Evolutionary conservation across 2,113 vertebrate species (phyloP).

Genomic region (Baryphthengus martii): DNA sequence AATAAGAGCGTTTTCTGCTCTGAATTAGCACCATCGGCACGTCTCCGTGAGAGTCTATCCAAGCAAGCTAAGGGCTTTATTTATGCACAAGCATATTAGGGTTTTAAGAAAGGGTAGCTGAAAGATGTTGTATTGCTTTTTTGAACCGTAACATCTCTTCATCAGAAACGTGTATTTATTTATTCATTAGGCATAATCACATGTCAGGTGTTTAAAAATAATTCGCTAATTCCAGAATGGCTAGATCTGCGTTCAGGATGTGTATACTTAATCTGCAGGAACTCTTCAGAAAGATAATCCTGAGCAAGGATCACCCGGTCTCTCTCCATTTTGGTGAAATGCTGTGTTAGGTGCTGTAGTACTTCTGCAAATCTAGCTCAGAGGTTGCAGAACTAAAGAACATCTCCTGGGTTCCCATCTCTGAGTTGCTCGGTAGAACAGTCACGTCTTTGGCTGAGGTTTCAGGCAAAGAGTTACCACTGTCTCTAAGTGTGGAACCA

Average conservation of each 20-base stretch:
- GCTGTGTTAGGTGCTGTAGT: neutral
- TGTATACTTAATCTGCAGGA: neutral
- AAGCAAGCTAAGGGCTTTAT: constrained; percentile 62
- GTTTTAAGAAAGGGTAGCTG: constrained; percentile 36
- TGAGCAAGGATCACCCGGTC: neutral
- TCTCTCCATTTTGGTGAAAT: neutral
- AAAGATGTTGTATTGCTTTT: constrained; percentile 31
- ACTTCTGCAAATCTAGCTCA: neutral
- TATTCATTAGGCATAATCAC: constrained; percentile 19
- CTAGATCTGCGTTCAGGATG: neutral
- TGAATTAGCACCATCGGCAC: constrained; percentile 74
- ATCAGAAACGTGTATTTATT: neutral
- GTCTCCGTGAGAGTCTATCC: constrained; percentile 55
- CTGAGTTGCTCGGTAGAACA: neutral
- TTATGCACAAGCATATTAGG: constrained; percentile 51
- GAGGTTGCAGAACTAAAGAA: neutral
- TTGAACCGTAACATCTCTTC: constrained; percentile 29
- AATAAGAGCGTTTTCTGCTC: constrained; percentile 72
- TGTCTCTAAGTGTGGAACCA: neutral
- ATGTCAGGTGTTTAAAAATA: neutral
- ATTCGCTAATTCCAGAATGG: neutral
- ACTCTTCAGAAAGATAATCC: neutral
- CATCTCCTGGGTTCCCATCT: neutral
- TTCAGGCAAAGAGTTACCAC: neutral
- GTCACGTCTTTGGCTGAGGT: neutral